Evolutionary conservation across 2,797 vertebrate species (phyloP).

Genomic region (Propithecus deckenii): DNA sequence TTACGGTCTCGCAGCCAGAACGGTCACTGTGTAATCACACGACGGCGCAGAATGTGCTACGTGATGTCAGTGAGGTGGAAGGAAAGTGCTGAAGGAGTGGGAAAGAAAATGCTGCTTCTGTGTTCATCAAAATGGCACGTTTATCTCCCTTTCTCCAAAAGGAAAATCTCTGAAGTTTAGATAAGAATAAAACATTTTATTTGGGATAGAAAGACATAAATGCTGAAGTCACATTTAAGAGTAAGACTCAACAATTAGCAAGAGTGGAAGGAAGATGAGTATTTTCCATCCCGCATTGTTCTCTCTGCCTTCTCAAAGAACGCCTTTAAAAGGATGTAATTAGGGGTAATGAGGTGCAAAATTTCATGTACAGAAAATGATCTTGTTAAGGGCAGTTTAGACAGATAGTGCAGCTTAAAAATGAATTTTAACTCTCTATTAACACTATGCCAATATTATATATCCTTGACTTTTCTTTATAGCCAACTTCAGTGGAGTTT

Average conservation of each 20-base stretch:
- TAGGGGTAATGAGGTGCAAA: constrained; percentile 82
- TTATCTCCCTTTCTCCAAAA: background rate
- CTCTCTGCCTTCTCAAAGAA: constrained; percentile 69
- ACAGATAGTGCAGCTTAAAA: background rate
- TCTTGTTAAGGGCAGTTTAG: constrained; percentile 71
- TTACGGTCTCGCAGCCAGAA: background rate
- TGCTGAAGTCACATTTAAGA: constrained; percentile 58
- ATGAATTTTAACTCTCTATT: constrained; percentile 47
- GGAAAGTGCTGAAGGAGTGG: background rate
- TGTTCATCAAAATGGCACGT: background rate
- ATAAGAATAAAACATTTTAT: background rate
- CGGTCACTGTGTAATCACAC: background rate
- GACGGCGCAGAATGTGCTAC: rapidly evolving
- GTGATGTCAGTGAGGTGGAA: background rate
- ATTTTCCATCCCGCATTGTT: constrained; percentile 75
- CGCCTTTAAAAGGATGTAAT: constrained; percentile 75
- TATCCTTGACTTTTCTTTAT: background rate
- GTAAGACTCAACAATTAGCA: constrained; percentile 73
- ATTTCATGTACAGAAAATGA: constrained; percentile 80
- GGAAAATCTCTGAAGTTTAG: background rate
- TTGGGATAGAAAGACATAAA: constrained; percentile 24
- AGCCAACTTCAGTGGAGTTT: background rate
- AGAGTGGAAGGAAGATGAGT: constrained; percentile 77
- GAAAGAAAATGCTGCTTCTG: background rate
- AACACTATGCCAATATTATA: background rate